Base-by-base conservation (phyloP, 2,797 vertebrate genomes). In the Margarornis squamiger region DNA sequence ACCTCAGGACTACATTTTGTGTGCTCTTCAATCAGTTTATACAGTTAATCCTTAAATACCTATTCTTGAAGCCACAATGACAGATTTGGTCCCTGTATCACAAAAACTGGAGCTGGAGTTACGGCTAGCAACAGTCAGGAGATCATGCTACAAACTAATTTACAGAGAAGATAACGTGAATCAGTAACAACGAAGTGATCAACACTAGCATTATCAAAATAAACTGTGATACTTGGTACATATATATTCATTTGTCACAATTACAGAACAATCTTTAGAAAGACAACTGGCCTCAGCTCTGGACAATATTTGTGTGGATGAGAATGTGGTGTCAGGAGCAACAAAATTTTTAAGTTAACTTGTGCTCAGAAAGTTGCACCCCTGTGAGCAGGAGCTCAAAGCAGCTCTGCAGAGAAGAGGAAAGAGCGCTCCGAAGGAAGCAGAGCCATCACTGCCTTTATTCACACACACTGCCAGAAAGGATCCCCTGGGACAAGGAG, bases 181-280 rank as follows among this genome's bases (percentile, higher is more conserved):
- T 75, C 9, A 19, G 17, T n/a, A 80, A 34, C 27, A 66, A 78
- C 4, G 4, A 78, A 81, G n/a, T 8, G 29, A 71, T 59, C 62
- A 59, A 38, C 27, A 30, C 41, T 7, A 85, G 38, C 34, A 74
- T 52, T 38, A 73, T 51, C 5, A 5, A 78, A 49, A 15, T 76
- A 62, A 61, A 62, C 38, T 0, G 0, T 36, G 77, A 55, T 38
- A 43, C 14, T 41, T 30, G 9, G 45, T 52, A 52, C 7, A 26
- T 1, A 0, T 5, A 12, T 0, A 14, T 1, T 4, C 18, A 54
- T 49, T 63, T 74, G n/a, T 51, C 57, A 77, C 36, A 59, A 66
- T 54, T 57, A 45, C 57, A 63, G 14, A 48, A 57, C 74, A 45
- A 21, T 18, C 48, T 59, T 70, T 27, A 49, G 30, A 52, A 48